phyloP scores from a whole-genome alignment of 2,797 vertebrate species.

The Allobates femoralis region DNA sequence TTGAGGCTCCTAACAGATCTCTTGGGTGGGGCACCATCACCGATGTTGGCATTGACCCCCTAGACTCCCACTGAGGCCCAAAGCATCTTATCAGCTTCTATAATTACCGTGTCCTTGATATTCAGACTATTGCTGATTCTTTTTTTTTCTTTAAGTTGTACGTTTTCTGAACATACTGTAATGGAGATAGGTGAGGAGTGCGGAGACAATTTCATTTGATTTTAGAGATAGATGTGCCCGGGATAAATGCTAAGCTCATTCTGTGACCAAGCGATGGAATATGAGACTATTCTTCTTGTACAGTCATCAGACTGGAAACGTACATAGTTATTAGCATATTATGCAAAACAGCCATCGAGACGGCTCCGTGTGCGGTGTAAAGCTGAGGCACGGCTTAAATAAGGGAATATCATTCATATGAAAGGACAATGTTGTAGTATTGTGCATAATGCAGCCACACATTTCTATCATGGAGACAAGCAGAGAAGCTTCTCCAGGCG shows the following conservation, averaged over 20 bases:
- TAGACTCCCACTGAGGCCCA: not conserved
- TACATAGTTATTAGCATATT: conserved; percentile 56
- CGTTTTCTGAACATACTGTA: not conserved
- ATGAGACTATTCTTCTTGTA: conserved; percentile 38
- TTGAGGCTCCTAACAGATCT: not conserved
- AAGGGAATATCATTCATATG: conserved; percentile 54
- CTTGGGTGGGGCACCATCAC: not conserved
- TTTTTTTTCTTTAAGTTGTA: not conserved
- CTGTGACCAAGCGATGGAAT: conserved; percentile 21
- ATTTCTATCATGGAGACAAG: conserved; percentile 53
- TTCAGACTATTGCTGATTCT: not conserved
- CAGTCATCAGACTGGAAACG: conserved; percentile 46
- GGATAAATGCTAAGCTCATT: conserved; percentile 32
- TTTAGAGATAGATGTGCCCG: conserved; percentile 30
- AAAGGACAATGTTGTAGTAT: conserved; percentile 37
- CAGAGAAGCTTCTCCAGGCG: conserved; percentile 25
- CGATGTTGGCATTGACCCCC: not conserved
- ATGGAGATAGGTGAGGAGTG: conserved; percentile 15
- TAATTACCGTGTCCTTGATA: not conserved
- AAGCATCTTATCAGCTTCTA: not conserved
- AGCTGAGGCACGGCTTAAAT: conserved; percentile 53
- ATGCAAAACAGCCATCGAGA: conserved; percentile 53
- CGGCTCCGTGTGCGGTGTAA: conserved; percentile 48
- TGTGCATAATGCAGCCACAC: conserved; percentile 51
- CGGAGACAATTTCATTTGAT: conserved; percentile 14